Base-by-base conservation (phyloP, 1,140 invertebrate genomes). In the Lordiphosa stackelbergi region DNA sequence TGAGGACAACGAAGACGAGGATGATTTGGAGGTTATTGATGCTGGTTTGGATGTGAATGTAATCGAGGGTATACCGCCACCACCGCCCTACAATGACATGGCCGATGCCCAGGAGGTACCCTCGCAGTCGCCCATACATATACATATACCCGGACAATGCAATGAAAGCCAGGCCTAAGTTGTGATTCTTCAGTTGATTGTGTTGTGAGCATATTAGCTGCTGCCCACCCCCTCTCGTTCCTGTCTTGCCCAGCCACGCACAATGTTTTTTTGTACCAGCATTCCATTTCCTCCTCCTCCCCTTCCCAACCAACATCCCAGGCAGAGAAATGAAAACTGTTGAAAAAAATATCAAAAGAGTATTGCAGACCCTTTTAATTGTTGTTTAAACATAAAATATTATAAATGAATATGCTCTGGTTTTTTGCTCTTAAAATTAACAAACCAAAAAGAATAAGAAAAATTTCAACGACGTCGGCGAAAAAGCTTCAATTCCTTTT, bases 121-220 rank as follows among this genome's bases (percentile, higher is more conserved):
- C 10, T 59, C 66, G n/a, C 58, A 70, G n/a, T 58, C 68, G 36
- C 51, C 75, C 34, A 16, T 68, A 19, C 49, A 59, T 43, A 69
- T 84, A 36, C 75, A 59, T 43, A 69, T 84, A 36, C 75, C 75
- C 24, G 75, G 73, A n/a, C 77, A 83, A 4, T 60, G 57, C 58
- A 65, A 77, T 22, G 85, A 86, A 46, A 86, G 85, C 61, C 85
- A 85, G 56, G 85, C 84, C 60, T 86, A 86, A 83, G 69, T 65
- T 69, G 69, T 83, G 68, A 61, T 65, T 83, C 61, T 55, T 65
- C 43, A 52, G 51, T 47, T 68, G 28, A 31, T 75, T 58, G 71
- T 68, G 68, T 66, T 69, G 60, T 69, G 64, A 78, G 56, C 52
- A 31, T 57, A 51, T 42, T 11, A 37, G 6, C 28, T 7, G 40